These are phyloP conservation scores for Microhierax caerulescens DNA, from an alignment of 2,797 vertebrate genomes.

Conservation along the genomic window DNA sequence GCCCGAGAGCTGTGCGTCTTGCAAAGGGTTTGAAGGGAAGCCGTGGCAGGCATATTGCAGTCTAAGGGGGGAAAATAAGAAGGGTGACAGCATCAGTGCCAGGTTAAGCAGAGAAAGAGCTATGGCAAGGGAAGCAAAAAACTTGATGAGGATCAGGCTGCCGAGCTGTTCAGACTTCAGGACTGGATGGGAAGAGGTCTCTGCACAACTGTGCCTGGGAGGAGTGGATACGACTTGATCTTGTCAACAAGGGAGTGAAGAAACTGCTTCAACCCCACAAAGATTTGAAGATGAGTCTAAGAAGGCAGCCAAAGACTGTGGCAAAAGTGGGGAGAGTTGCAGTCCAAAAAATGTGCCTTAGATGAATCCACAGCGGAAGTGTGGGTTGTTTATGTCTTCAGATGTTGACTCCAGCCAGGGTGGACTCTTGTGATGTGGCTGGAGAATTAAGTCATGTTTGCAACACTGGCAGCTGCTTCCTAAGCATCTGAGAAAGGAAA, in stretches of 20 bases:
- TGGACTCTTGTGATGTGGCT: conserved; percentile 61
- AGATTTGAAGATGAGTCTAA: not conserved
- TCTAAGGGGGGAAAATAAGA: not conserved
- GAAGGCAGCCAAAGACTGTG: not conserved
- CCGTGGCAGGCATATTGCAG: not conserved
- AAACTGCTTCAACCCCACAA: not conserved
- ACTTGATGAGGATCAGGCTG: not conserved
- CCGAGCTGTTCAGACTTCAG: not conserved
- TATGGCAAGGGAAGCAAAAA: not conserved
- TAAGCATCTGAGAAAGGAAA: conserved; percentile 17
- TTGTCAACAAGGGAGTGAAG: not conserved
- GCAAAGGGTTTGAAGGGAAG: not conserved
- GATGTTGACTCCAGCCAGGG: conserved; percentile 5
- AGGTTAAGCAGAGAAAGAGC: not conserved
- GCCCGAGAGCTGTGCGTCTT: not conserved
- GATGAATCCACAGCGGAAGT: not conserved
- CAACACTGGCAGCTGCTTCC: conserved; percentile 37
- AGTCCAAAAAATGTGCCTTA: not conserved
- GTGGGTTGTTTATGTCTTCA: conserved; percentile 15
- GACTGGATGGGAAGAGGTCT: not conserved
- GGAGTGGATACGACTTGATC: not conserved
- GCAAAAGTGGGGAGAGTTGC: not conserved
- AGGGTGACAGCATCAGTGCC: not conserved
- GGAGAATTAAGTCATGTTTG: conserved; percentile 29
- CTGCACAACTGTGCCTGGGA: not conserved